phyloP scores from a whole-genome alignment of 2,888 invertebrate genomes.

The Opisthograptis luteolata region DNA sequence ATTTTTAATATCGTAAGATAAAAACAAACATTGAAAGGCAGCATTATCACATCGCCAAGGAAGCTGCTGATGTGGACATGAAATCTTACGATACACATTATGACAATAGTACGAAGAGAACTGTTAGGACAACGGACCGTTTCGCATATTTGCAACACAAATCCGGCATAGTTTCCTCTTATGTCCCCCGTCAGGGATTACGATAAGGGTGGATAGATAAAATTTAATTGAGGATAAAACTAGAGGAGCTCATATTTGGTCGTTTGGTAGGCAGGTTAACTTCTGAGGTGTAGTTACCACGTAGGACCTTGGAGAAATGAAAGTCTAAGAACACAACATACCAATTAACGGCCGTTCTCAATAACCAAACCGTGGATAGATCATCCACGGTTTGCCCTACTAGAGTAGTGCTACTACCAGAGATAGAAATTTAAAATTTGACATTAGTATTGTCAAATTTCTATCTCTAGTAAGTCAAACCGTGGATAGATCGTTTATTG shows the following conservation, averaged over 20 bases:
- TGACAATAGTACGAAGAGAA: slow-evolving; percentile 8
- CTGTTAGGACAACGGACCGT: slow-evolving; percentile 11
- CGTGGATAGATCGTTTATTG: too few species aligned
- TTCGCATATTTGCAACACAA: slow-evolving; percentile 18
- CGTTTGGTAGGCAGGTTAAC: slow-evolving; percentile 4
- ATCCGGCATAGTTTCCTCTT: slow-evolving; percentile 2
- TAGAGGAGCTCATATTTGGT: slow-evolving; percentile 13
- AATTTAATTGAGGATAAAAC: slow-evolving; percentile 24
- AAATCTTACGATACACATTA: slow-evolving; percentile 20
- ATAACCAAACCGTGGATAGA: too few species aligned
- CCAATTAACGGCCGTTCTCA: too few species aligned
- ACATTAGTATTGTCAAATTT: too few species aligned
- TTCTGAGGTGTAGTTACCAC: background rate
- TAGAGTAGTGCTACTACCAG: too few species aligned
- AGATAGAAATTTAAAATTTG: too few species aligned
- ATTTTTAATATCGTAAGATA: slow-evolving; percentile 2
- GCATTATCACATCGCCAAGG: slow-evolving; percentile 6
- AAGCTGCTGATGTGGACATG: slow-evolving; percentile 18
- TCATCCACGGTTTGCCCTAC: too few species aligned
- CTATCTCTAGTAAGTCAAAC: too few species aligned
- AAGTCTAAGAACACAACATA: background rate
- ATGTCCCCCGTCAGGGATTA: slow-evolving; percentile 4
- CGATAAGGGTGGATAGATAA: slow-evolving; percentile 18
- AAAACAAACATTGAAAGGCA: slow-evolving; percentile 14
- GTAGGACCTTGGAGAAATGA: background rate